Evolutionary conservation across 1,140 invertebrate genomes (phyloP).

Genomic region (Drosophila melanogaster): Release_6_plus_ISO1_MT NC_004354.4:1790001-1790500

Average conservation of each 20-base stretch:
- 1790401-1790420: too few relatives aligned
- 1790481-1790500: neutral
- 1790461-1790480: neutral
- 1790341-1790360: neutral
- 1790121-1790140: constrained; percentile 12
- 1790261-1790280: constrained; percentile 8
- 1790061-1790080: neutral
- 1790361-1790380: too few relatives aligned
- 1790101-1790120: neutral
- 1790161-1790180: too few relatives aligned
- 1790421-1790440: too few relatives aligned
- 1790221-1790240: neutral
- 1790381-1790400: too few relatives aligned
- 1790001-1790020: neutral
- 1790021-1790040: neutral
- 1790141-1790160: neutral
- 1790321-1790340: constrained; percentile 15
- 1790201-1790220: too few relatives aligned
- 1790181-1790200: too few relatives aligned
- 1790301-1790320: constrained; percentile 36
- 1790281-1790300: constrained; percentile 40
- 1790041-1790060: neutral
- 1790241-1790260: neutral
- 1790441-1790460: neutral
- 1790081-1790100: too few relatives aligned